Evolutionary conservation across 2,888 invertebrate genomes (phyloP), one percentile per base, ranked within the genome.

Genomic region (Yponomeuta evonymella): DNA sequence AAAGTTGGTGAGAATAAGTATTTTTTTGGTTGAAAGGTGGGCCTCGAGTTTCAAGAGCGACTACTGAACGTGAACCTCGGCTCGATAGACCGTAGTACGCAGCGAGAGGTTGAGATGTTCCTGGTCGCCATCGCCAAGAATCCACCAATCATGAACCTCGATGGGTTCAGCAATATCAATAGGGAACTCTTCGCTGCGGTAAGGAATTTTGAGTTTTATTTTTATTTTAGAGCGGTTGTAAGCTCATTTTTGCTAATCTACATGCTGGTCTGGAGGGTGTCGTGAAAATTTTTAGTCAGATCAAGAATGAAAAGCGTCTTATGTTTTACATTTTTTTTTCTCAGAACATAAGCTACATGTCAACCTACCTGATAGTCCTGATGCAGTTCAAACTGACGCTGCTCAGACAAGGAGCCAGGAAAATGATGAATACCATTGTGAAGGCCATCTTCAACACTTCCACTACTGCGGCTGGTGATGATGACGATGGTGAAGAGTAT

Each of bases 61-160:
- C 86, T 95, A 12, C 84, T 96, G 2, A 95, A 94, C 78, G 94
- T 95, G 0, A 95, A 95, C 83, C 87, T 95, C 9, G 93, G 94
- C 0, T 93, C 93, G 0, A 93, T 95, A 9, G 95, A 95, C 81
- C 88, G 92, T 65, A 93, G 94, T 70, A 94, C 95, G 0, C 94
- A 95, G 76, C 94, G 94, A 51, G 95, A 95, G 79, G 94, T 95
- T 23, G 94, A 95, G 79, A 95, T 96, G 95, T 95, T 96, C 78
- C 84, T 96, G 48, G 94, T 95, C 6, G 95, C 95, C 0, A 95
- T 95, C 71, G 93, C 94, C 8, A 95, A 95, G 81, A 95, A 95
- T 82, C 95, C 96, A 0, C 95, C 95, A 0, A 95, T 94, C 69
- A 95, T 96, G 95, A 95, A 95, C 83, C 86, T 96, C 71, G 95